Evolutionary conservation across 2,113 vertebrate genomes (phyloP), one percentile per base, ranked within the genome.

Genomic region (Barnardius zonarius): DNA sequence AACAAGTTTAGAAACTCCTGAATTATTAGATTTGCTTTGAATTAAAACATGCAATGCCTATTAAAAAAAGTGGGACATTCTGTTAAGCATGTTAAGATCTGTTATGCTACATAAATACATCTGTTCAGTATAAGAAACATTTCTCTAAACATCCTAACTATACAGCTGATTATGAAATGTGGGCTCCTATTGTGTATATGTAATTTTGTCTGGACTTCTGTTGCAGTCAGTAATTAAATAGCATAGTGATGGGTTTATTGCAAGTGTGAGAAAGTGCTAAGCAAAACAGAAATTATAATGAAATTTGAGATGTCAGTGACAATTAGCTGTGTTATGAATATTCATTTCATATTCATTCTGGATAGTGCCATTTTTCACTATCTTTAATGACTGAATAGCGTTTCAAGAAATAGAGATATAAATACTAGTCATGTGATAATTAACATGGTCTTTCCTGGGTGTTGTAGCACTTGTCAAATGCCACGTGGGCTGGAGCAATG

Each of bases 281-380:
- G 88, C 80, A 96, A 96, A 97, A 93, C 90, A 96, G 93, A 96
- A 96, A 96, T 96, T 94, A 93, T 95, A 97, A 96, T 94, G 88
- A 93, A 96, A 96, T 96, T 82, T 86, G 77, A 92, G 88, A 90
- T 96, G 94, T 95, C 96, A 96, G 69, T 94, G 72, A 84, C 96
- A 96, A 96, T 97, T 97, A 96, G 64, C 85, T 92, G 8, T 28
- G n/a, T 90, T 95, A 92, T 96, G 86, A 93, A 96, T 97, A 91
- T 91, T 97, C 89, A 94, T 91, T 93, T 93, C 51, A n/a, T 90
- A 78, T 88, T 93, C 89, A 95, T 88, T 96, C 88, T 95, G 62
- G 24, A 74, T 72, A 80, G 59, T 69, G 78, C 33, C 77, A 92
- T 93, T 97, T 95, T 94, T 93, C 88, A 93, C 95, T 85, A 78